Evolutionary conservation across 2,888 invertebrate genomes (phyloP), one percentile per base, ranked within the genome.

Genomic region (Dryomyza anilis): DNA sequence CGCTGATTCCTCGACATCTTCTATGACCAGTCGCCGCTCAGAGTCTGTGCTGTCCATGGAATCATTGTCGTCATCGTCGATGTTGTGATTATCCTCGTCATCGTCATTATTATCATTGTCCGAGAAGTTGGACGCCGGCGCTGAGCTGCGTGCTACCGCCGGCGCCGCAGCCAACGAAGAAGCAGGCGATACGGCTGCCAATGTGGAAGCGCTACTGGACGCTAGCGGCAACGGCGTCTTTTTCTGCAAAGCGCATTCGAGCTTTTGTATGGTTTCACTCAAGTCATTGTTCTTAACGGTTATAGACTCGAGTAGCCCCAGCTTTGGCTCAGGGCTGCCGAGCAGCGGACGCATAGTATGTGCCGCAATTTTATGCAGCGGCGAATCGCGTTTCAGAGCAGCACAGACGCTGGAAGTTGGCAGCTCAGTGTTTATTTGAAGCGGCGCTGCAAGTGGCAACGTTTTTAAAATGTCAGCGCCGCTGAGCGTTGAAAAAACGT

Each of bases 1-100:
- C 78, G 79, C 3, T 73, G 73, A 75, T 72, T 84, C 72, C 74
- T 84, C 74, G 4, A 83, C 80, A 63, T 84, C 84, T 56, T 86
- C 88, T 55, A 89, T 89, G 1, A 89, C 85, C 23, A 89, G 77
- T 8, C 87, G 83, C 65, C 87, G 85, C 70, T 89, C 89, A 0
- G 88, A 89, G 77, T 89, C 89, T 56, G 88, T 89, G 72, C 87
- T 87, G 66, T 89, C 89, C 1, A 86, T 85, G 7, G 87, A 88
- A 65, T 88, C 87, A n/a, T n/a, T n/a, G n/a, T n/a, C n/a, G n/a
- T n/a, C n/a, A n/a, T n/a, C n/a, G n/a, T n/a, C n/a, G n/a, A n/a
- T n/a, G n/a, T n/a, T n/a, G n/a, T n/a, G n/a, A n/a, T n/a, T n/a
- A n/a, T n/a, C n/a, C n/a, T n/a, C n/a, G n/a, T n/a, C n/a, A n/a